Percentiles rank a stretch among this genome's conserved stretches.
Conservation (phyloP, 2,888 invertebrate genomes). For the Drosophila ezoana region DNA sequence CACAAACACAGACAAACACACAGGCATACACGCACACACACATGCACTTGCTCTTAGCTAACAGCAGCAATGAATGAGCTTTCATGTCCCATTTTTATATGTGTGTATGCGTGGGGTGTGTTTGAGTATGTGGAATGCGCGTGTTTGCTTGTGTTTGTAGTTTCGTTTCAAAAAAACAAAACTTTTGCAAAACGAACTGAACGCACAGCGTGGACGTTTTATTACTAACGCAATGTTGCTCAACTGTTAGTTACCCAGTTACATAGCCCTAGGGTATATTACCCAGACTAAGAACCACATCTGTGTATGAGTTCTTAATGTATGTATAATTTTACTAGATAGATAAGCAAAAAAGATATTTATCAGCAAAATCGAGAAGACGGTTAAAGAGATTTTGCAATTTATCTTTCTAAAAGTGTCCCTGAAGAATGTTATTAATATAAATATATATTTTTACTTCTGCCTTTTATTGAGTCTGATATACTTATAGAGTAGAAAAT, state of each 20-base stretch:
- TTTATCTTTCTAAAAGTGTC: too few species aligned
- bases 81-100: constrained; percentile 38
- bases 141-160: constrained; percentile 66
- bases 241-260: constrained; percentile 8
- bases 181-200: constrained; percentile 55
- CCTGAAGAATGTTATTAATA: too few species aligned
- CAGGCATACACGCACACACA: constrained; percentile 8
- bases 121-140: constrained; percentile 22
- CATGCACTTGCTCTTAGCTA: constrained; percentile 48
- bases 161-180: constrained; percentile 58
- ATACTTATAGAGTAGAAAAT: too few species aligned
- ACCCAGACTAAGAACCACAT: not conserved
- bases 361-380: too few species aligned
- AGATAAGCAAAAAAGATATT: too few species aligned
- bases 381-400: too few species aligned
- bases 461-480: too few species aligned
- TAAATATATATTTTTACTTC: too few species aligned
- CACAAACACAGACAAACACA: constrained; percentile 6
- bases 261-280: not conserved
- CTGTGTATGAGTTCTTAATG: too few species aligned
- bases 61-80: constrained; percentile 59
- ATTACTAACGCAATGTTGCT: constrained; percentile 7
- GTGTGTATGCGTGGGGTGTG: constrained; percentile 21
- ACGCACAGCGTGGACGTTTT: constrained; percentile 22
- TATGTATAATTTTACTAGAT: too few species aligned